These are phyloP conservation scores for Sebastes oblongus DNA, from an alignment of 2,797 vertebrate genomes.

Conservation along the genomic window DNA sequence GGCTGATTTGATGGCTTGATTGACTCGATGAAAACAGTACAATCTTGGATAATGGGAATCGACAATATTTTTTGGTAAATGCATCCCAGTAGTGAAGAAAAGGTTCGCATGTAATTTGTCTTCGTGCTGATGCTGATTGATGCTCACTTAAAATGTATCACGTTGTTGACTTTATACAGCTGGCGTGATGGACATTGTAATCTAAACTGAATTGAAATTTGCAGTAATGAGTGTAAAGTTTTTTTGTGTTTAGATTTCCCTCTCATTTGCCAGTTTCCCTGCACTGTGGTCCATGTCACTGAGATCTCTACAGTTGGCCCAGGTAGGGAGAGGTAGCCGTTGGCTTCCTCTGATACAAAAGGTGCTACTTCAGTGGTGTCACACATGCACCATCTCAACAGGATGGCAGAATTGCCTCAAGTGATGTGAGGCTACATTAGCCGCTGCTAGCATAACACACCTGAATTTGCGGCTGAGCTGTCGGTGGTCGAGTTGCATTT, in stretches of 20 bases:
- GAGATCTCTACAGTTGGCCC: not conserved
- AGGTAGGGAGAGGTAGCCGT: not conserved
- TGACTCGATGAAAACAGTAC: slow-evolving; percentile 68
- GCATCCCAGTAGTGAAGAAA: not conserved
- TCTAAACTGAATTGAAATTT: slow-evolving; percentile 29
- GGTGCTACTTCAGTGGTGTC: not conserved
- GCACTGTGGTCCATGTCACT: not conserved
- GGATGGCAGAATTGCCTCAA: not conserved
- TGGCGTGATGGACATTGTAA: slow-evolving; percentile 7
- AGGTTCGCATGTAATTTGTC: slow-evolving; percentile 33
- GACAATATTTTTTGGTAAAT: slow-evolving; percentile 50
- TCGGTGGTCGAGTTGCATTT: too few relatives aligned
- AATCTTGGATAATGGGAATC: slow-evolving; percentile 57
- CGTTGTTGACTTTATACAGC: slow-evolving; percentile 30
- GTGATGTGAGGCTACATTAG: not conserved
- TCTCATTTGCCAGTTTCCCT: not conserved
- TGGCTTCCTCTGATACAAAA: not conserved
- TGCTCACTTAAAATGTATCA: slow-evolving; percentile 37
- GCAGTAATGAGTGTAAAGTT: not conserved
- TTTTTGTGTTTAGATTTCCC: not conserved
- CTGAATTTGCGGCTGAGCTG: too few relatives aligned
- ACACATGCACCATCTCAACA: not conserved
- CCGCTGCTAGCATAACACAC: too few relatives aligned
- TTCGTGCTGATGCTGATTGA: slow-evolving; percentile 57
- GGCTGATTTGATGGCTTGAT: slow-evolving; percentile 76